phyloP scores from a whole-genome alignment of 2,113 vertebrate species.

The Mixornis gularis region DNA sequence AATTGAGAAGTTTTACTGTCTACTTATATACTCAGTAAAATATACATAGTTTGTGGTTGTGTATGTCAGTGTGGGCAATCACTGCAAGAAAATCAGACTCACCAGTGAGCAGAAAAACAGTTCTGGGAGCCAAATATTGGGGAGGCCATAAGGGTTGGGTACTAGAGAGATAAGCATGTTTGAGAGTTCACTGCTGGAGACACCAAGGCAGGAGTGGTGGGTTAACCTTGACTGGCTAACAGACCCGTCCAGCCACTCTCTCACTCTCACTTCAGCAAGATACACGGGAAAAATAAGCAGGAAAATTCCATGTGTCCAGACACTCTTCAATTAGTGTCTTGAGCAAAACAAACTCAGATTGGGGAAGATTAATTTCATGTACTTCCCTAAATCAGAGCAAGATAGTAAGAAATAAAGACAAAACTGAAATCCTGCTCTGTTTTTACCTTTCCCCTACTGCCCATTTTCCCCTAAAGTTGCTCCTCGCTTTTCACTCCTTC shows the following conservation, averaged over 20 bases:
- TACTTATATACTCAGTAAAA: not conserved
- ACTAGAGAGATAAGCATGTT: rapidly evolving
- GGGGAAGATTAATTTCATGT: not conserved
- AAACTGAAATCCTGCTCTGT: not conserved
- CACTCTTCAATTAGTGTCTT: not conserved
- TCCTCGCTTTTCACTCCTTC: not conserved
- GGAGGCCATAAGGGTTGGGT: not conserved
- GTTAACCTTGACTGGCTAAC: not conserved
- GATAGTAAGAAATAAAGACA: not conserved
- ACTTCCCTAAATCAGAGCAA: not conserved
- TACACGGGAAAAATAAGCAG: not conserved
- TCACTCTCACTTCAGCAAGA: not conserved
- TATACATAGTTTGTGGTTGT: rapidly evolving
- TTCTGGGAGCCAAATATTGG: not conserved
- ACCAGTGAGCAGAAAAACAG: not conserved
- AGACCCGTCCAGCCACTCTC: not conserved
- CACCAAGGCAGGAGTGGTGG: not conserved
- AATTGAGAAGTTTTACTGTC: not conserved
- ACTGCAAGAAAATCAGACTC: not conserved
- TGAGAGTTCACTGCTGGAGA: not conserved
- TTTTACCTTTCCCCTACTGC: not conserved
- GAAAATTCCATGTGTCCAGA: not conserved
- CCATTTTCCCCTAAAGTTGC: not conserved
- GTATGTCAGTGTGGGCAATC: not conserved
- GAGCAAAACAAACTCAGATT: not conserved